A percentile compares a stretch with the other conserved stretches of the same genome.
phyloP scores from a whole-genome alignment of 2,888 invertebrate genomes.

The Alitta virens region DNA sequence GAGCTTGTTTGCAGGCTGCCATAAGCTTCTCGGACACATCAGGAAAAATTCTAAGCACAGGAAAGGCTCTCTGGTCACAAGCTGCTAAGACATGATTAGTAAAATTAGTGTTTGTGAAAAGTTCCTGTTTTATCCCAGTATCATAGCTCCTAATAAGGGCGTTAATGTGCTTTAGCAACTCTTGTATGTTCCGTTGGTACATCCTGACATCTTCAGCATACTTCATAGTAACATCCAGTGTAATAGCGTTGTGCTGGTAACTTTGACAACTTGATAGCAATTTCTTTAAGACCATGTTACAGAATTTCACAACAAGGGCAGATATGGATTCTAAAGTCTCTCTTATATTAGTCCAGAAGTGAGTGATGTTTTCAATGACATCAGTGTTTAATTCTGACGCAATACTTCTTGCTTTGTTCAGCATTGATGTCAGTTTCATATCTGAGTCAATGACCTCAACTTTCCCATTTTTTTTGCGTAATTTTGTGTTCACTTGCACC shows the following conservation, averaged over 20 bases:
- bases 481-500: conserved; percentile 42
- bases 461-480: conserved; percentile 35
- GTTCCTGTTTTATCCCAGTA: conserved; percentile 40
- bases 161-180: conserved; percentile 34
- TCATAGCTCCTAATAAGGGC: conserved; percentile 40
- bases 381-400: conserved; percentile 31
- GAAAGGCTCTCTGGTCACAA: conserved; percentile 51
- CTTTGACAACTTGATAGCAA: conserved; percentile 43
- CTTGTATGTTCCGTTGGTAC: conserved; percentile 37
- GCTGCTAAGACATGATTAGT: conserved; percentile 40
- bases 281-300: conserved; percentile 39
- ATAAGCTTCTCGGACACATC: conserved; percentile 45
- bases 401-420: conserved; percentile 34
- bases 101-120: conserved; percentile 41
- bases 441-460: conserved; percentile 37
- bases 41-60: conserved; percentile 45
- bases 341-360: conserved; percentile 48
- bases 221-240: conserved; percentile 38
- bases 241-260: conserved; percentile 36
- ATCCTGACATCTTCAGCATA: conserved; percentile 41
- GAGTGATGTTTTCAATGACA: conserved; percentile 38
- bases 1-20: conserved; percentile 37
- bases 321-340: conserved; percentile 32
- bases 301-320: conserved; percentile 38
- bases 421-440: conserved; percentile 35